Evolutionary conservation across 2,888 invertebrate species (phyloP).

Genomic region (Metellina segmentata): DNA sequence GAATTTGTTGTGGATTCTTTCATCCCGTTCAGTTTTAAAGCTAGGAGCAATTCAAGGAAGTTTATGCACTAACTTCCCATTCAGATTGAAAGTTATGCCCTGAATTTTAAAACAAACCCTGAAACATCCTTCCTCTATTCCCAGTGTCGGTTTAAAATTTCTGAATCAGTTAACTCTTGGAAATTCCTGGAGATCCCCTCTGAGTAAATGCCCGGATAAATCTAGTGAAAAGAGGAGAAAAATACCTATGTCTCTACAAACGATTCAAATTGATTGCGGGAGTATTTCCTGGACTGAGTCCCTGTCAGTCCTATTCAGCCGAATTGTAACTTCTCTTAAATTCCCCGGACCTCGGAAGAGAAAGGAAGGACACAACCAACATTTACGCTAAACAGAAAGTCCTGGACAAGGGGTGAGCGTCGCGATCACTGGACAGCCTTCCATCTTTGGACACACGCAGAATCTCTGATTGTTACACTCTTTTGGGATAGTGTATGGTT

Average conservation of each 20-base stretch:
- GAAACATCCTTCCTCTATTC: too few species aligned
- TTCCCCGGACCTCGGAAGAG: background rate
- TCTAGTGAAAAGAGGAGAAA: constrained; percentile 8
- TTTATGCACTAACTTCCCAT: background rate
- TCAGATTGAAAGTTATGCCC: background rate
- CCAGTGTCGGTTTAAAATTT: background rate
- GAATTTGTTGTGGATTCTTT: too few species aligned
- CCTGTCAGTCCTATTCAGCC: constrained; percentile 31
- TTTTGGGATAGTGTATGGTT: too few species aligned
- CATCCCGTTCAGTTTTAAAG: too few species aligned
- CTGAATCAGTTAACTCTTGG: constrained; percentile 26
- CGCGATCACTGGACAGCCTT: background rate
- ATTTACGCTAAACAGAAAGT: constrained; percentile 29
- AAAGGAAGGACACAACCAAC: constrained; percentile 22
- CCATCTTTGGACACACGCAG: constrained; percentile 31
- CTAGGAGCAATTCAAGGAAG: background rate
- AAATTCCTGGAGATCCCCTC: background rate
- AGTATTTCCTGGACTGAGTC: constrained; percentile 26
- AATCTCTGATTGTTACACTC: background rate
- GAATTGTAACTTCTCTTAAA: constrained; percentile 42
- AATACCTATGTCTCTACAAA: constrained; percentile 18
- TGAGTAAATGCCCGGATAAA: constrained; percentile 11
- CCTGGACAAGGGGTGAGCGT: background rate
- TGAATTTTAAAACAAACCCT: background rate
- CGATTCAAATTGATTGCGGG: constrained; percentile 52